Base-by-base conservation (phyloP, 92 coral and sea anemone genomes). In the Palythoa grandiflora region DNA sequence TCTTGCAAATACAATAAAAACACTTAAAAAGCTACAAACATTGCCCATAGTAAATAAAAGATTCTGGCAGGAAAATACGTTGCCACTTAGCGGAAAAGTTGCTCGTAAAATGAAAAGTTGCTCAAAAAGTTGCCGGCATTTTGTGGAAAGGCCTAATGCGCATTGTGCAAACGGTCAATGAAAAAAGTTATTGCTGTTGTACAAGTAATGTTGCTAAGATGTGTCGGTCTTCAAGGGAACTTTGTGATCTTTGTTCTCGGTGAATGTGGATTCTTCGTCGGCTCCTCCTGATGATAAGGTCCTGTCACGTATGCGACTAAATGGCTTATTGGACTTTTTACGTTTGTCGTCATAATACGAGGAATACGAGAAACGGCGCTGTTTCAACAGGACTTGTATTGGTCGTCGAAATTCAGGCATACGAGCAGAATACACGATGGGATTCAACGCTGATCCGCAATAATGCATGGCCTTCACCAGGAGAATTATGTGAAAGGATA, bases 361-460 rank as follows among this genome's bases (percentile, higher is more conserved):
- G 10, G 96, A 93, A 10, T 86, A 83, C 2, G 94, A 81, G 73
- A 93, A 84, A 38, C 90, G 78, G 71, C 96, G 84, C 77, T 93
- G 90, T 71, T 68, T 89, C 16, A 93, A 55, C 15, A 93, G 55
- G 35, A 79, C 77, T 72, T 83, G 63, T 36, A 93, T 87, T 79
- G 96, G 96, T 15, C 94, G 85, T 35, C 96, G 87, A 63, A 93
- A 93, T 84, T 93, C 96, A 36, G 96, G 96, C 94, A 91, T 93
- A 84, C 96, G 96, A 55, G 94, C 94, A 12, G 94, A 89, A 90
- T 93, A 93, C 39, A 93, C 93, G 5, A 92, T 87, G 54, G 96
- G 96, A 37, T 93, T 93, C 15, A 93, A 55, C 21, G 96, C 94
- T 10, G 96, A 93, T 16, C 96, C 96, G 68, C 92, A 77, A 72